Evolutionary conservation across 2,888 invertebrate genomes (phyloP), one percentile per base, ranked within the genome.

Genomic region (Neuroscelio doddi): DNA sequence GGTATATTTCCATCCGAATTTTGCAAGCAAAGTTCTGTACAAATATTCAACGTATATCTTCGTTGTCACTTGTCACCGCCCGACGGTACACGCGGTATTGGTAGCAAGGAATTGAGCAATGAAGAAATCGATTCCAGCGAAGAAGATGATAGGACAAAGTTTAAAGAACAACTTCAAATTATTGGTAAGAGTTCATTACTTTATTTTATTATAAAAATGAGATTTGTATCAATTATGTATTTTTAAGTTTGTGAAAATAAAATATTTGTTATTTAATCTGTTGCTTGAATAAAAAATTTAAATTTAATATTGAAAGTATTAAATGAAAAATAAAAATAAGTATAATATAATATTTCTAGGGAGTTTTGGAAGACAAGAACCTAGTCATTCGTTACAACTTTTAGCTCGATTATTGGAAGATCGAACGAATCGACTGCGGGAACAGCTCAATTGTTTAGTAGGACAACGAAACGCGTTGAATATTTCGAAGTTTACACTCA

Each of bases 61-160:
- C 90, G 92, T 76, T 91, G 91, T 75, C 92, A 95, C 82, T 85
- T 96, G 64, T 91, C 92, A 4, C 91, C 94, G 0, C 96, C 96
- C 0, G 92, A 94, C 80, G 96, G 93, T 17, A 86, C 86, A 34
- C 86, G 92, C 69, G 85, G 88, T 2, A 88, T 89, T 86, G 86
- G 86, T 14, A 77, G 77, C 3, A 80, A 80, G 21, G 84, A 85
- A 21, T 76, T 82, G 14, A 84, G 86, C 32, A 84, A 82, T 3
- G 87, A 87, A 64, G 90, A 91, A 71, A 88, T 90, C 42, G 87
- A 88, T 56, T 90, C 90, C 58, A 83, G 85, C 16, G 91, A 91
- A 76, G 90, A 91, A 73, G 88, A 88, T 73, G 93, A 93, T 75
- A 84, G 89, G 47, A 86, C 87, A 15, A 89, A 88, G 74, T 92